Evolutionary conservation across 2,797 vertebrate genomes (phyloP).

Genomic region (Triplophysa bombifrons): DNA sequence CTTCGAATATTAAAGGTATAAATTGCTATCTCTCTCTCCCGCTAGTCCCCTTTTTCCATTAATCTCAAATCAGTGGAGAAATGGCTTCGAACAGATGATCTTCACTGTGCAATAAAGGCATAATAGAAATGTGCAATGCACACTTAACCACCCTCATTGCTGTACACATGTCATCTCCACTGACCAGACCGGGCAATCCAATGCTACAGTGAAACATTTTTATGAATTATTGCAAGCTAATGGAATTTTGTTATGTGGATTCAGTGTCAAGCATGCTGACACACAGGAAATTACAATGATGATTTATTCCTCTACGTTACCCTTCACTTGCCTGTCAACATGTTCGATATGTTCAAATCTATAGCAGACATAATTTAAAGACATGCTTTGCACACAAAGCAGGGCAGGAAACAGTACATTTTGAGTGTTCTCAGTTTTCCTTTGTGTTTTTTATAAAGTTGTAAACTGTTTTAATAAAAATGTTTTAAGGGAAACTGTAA

Average conservation of each 20-base stretch:
- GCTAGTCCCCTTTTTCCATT: conserved; percentile 33
- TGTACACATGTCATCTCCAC: conserved; percentile 27
- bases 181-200: conserved; percentile 22
- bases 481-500: not conserved
- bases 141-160: conserved; percentile 36
- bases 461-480: not conserved
- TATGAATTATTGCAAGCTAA: conserved; percentile 49
- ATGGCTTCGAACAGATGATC: conserved; percentile 11
- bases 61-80: conserved; percentile 19
- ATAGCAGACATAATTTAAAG: conserved; percentile 35
- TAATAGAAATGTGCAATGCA: conserved; percentile 38
- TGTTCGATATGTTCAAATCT: too few species aligned
- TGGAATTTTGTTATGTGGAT: conserved; percentile 28
- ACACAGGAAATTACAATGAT: too few species aligned
- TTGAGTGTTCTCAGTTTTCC: too few species aligned
- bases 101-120: conserved; percentile 33
- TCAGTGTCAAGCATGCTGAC: conserved; percentile 4
- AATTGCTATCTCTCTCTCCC: not conserved
- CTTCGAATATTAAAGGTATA: conserved; percentile 1
- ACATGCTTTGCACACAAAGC: not conserved
- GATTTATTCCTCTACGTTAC: too few species aligned
- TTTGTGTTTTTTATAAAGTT: not conserved
- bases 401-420: not conserved
- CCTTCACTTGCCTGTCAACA: too few species aligned
- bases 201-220: conserved; percentile 41